Base-by-base conservation (phyloP, 2,113 vertebrate genomes). In the Piprites chloris region DNA sequence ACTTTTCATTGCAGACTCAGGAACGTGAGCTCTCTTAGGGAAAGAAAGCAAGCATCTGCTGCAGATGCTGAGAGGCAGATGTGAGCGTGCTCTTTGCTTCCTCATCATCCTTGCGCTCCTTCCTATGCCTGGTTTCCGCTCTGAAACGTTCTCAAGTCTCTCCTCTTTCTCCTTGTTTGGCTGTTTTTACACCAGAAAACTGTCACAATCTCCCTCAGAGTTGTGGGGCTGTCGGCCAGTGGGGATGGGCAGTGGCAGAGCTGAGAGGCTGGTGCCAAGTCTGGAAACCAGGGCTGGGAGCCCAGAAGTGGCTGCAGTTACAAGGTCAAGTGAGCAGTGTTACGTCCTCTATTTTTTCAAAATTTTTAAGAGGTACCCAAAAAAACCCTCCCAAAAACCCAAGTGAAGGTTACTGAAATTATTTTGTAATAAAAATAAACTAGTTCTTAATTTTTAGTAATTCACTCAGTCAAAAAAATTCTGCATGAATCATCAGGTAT, bases 71-170 rank as follows among this genome's bases (percentile, higher is more conserved):
- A 74, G 58, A 76, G 56, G 62, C 89, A 88, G 89, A 89, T 49
- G 50, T 77, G 73, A 89, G 49, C 2, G 3, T 62, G 87, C 52
- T 83, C 47, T 96, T 82, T 33, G 41, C 71, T 86, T 87, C 79
- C 76, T 82, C 9, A 12, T 52, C 0, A 0, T 75, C 42, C n/a
- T 62, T 15, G 3, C 0, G 0, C 35, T 33, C 17, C n/a, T 75
- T 79, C 47, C 61, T 67, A 0, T 22, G 55, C 19, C 32, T 75
- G 47, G 18, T 41, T 94, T 85, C 50, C 0, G 0, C 28, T 24
- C 58, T 77, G 63, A 87, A 93, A 80, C 0, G 1, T 81, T 46
- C 55, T 91, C 18, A 33, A 17, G 27, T 62, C 44, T 80, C 80
- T 68, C 20, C 27, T 85, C 41, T 87, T 89, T 61, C 37, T 53